Evolutionary conservation across 2,797 vertebrate species (phyloP).

Genomic region (Darevskia mixta): DNA sequence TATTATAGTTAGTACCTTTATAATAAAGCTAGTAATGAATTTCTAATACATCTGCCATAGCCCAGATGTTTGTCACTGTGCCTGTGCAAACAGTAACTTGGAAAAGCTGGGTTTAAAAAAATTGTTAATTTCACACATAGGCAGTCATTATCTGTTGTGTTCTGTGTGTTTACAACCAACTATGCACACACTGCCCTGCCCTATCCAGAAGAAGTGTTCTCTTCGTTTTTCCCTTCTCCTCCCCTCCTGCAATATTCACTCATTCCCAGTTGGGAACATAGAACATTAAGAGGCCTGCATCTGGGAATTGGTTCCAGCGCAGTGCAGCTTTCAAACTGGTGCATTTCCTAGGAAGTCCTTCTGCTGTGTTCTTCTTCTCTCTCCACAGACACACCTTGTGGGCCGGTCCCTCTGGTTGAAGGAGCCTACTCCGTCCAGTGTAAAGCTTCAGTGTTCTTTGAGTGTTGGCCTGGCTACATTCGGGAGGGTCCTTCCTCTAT

Average conservation of each 20-base stretch:
- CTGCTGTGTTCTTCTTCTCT: conserved; percentile 8
- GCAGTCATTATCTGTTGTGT: background rate
- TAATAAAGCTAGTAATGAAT: no score
- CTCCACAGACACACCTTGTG: conserved; percentile 79
- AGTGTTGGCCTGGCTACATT: conserved; percentile 80
- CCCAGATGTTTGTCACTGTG: background rate
- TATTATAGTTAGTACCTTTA: no score
- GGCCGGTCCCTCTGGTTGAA: conserved; percentile 77
- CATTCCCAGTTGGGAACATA: background rate
- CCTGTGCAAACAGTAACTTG: background rate
- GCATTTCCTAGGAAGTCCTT: background rate
- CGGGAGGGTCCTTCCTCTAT: conserved; percentile 78
- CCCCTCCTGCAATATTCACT: background rate
- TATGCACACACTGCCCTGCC: background rate
- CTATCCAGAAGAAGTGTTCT: background rate
- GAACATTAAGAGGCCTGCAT: background rate
- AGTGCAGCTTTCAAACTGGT: background rate
- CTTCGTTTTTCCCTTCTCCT: no score
- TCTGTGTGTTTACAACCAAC: no score
- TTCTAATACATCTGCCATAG: no score
- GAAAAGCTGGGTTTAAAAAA: background rate
- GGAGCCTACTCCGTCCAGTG: conserved; percentile 81
- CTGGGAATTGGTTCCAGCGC: background rate
- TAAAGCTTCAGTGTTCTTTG: conserved; percentile 75
- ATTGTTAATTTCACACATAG: background rate